These are phyloP conservation scores for Spialia ferax DNA, from an alignment of 2,888 invertebrate genomes.

Conservation along the genomic window DNA sequence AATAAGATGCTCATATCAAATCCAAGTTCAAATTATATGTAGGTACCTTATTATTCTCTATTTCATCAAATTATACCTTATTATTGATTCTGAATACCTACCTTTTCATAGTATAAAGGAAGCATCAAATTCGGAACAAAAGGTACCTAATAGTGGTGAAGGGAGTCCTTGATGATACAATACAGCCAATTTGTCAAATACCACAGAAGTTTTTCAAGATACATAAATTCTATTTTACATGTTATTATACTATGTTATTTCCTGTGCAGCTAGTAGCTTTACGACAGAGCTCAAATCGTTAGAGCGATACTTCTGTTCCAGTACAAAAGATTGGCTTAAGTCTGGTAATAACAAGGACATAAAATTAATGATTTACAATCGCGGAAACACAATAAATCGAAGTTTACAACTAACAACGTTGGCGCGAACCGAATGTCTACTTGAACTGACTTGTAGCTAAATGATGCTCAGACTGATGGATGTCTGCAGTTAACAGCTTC, in stretches of 20 bases:
- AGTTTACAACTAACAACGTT: slow-evolving; percentile 47
- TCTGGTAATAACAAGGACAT: slow-evolving; percentile 55
- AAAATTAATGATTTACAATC: slow-evolving; percentile 64
- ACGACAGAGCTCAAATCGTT: slow-evolving; percentile 28
- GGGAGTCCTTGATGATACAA: too few species aligned
- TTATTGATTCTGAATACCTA: too few species aligned
- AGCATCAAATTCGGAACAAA: too few species aligned
- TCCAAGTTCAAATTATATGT: too few species aligned
- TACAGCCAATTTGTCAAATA: not conserved
- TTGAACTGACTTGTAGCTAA: slow-evolving; percentile 27
- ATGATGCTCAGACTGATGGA: slow-evolving; percentile 49
- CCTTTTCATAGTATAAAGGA: too few species aligned
- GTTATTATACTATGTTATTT: not conserved
- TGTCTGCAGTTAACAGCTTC: slow-evolving; percentile 38
- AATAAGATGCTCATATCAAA: not conserved
- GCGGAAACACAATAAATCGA: slow-evolving; percentile 55
- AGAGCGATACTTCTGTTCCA: slow-evolving; percentile 39
- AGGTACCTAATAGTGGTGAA: too few species aligned
- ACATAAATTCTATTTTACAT: not conserved
- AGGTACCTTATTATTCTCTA: too few species aligned
- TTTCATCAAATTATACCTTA: too few species aligned
- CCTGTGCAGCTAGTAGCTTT: not conserved
- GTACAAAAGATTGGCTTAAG: slow-evolving; percentile 36
- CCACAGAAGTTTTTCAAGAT: not conserved
- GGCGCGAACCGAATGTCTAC: slow-evolving; percentile 26